Evolutionary conservation across 2,797 vertebrate species (phyloP), one percentile per base, ranked within the genome.

Genomic region (Urosaurus nigricauda): DNA sequence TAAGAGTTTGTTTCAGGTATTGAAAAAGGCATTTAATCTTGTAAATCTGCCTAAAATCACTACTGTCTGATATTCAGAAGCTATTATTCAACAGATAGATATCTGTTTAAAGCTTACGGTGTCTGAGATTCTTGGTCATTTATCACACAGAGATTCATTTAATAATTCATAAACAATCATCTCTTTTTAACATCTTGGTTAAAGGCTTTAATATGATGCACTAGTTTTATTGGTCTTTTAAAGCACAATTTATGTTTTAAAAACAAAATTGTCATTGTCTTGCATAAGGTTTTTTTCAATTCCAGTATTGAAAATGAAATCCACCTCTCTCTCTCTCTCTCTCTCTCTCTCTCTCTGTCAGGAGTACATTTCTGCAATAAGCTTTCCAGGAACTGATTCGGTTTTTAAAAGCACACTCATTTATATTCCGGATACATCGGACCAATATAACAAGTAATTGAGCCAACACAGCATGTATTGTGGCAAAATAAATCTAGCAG

Each of bases 361-460:
- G 60, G 79, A 56, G 79, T 90, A 84, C 63, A 35, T 78, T 80
- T 80, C 83, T 85, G 85, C 74, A 87, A 79, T 85, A 85, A 92
- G 87, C 43, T 58, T 51, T 56, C 82, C 87, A 90, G 74, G 82
- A 90, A 88, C 51, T 75, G 65, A 90, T 85, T 85, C 56, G 0
- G 0, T 63, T 88, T 68, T 87, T 86, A 86, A 83, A 90, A 89
- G 56, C 14, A 83, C 16, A 9, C 81, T 73, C 17, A 73, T 90
- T 90, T 88, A 51, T 77, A 90, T 90, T 91, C 87, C n/a, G 78
- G 8, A 4, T 90, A 71, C 0, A 0, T 85, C 40, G n/a, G 82
- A n/a, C 77, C 71, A 60, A 63, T 74, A 43, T 90, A 85, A 93
- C 91, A 92, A 87, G 75, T 86, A 90, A 85, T 85, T 81, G 87